Percentiles rank a stretch among this genome's conserved stretches.
These are phyloP conservation scores for Ormyrus rosae DNA, from an alignment of 2,888 invertebrate species.

Conservation along the genomic window DNA sequence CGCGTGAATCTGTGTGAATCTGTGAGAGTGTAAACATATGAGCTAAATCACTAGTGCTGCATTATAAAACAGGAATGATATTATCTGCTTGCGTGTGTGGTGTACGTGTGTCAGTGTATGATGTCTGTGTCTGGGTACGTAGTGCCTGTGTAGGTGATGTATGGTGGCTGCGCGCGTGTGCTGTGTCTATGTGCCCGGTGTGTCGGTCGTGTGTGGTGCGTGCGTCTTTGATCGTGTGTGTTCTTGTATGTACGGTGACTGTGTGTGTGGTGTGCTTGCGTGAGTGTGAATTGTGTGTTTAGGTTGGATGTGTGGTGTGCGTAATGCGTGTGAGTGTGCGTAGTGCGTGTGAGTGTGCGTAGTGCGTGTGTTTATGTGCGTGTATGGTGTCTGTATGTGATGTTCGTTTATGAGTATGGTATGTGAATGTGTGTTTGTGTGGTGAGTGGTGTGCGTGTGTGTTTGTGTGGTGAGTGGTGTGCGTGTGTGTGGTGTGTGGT, in stretches of 20 bases:
- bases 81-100: too few species aligned
- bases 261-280: background rate
- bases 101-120: too few species aligned
- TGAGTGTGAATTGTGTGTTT: background rate
- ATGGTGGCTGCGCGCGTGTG: too few species aligned
- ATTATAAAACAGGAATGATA: too few species aligned
- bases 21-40: too few species aligned
- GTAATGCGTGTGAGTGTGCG: background rate
- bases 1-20: too few species aligned
- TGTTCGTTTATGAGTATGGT: background rate
- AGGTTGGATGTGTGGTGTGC: background rate
- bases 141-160: too few species aligned
- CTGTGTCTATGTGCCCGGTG: too few species aligned
- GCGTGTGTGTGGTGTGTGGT: background rate
- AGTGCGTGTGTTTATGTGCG: background rate
- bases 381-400: background rate
- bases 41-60: too few species aligned
- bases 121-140: too few species aligned
- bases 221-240: background rate
- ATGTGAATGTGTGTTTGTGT: background rate
- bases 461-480: background rate
- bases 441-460: background rate
- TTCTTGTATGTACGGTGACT: slow-evolving; percentile 1
- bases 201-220: background rate
- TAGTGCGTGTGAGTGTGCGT: background rate